Conservation (phyloP, 2,113 vertebrate genomes). For the Heterocephalus glaber region DNA sequence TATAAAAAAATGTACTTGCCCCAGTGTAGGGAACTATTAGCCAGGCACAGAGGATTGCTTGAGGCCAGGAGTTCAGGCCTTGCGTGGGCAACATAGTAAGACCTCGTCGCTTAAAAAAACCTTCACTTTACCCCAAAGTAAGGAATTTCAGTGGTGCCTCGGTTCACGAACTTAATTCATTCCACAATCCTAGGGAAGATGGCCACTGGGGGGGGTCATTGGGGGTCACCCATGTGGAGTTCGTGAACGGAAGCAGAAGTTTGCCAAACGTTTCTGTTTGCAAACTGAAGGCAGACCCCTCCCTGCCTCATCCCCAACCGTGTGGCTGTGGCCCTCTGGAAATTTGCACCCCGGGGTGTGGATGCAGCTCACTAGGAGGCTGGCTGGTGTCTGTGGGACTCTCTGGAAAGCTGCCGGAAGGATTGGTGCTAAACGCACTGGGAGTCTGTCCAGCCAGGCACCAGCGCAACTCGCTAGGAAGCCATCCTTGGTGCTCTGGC, state of each 20-base stretch:
- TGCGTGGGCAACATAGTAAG: background rate
- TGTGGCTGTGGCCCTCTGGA: background rate
- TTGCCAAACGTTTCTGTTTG: background rate
- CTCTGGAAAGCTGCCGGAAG: background rate
- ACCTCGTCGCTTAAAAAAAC: background rate
- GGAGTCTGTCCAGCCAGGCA: background rate
- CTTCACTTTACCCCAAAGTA: background rate
- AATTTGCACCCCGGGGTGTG: background rate
- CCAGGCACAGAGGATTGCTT: background rate
- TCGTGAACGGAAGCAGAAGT: background rate
- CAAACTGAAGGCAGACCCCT: background rate
- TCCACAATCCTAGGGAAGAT: background rate
- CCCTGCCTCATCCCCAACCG: background rate
- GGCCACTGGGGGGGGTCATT: background rate
- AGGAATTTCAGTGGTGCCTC: background rate
- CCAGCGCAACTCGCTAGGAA: background rate
- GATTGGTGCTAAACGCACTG: background rate
- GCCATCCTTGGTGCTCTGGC: rapidly evolving
- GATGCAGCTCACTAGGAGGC: background rate
- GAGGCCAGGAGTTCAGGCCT: background rate
- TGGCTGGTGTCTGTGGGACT: background rate
- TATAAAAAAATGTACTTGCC: too few relatives aligned
- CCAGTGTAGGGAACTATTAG: background rate
- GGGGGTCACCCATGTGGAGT: background rate
- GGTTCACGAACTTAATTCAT: background rate